Conservation (phyloP, 2,888 invertebrate species). For the Nebria salina region DNA sequence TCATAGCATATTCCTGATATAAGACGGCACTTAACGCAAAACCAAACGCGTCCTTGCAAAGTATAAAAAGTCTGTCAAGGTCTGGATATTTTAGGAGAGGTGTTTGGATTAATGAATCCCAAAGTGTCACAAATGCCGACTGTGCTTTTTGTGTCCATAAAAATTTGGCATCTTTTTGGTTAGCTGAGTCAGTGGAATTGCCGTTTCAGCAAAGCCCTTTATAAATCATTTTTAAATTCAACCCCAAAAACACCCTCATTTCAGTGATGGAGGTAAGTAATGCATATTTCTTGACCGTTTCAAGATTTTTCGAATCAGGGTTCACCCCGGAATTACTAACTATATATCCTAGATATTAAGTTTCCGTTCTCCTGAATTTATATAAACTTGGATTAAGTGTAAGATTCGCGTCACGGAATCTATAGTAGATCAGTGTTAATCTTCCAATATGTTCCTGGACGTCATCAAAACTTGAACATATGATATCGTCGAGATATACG, state of each 20-base stretch:
- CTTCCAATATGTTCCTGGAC: constrained; percentile 46
- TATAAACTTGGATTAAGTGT: constrained; percentile 50
- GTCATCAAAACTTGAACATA: constrained; percentile 39
- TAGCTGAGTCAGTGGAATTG: constrained; percentile 38
- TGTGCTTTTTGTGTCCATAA: constrained; percentile 29
- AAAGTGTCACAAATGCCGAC: constrained; percentile 40
- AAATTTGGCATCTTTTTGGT: constrained; percentile 45
- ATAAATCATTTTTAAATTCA: constrained; percentile 47
- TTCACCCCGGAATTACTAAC: constrained; percentile 45
- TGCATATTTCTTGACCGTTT: constrained; percentile 35
- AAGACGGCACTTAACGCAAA: constrained; percentile 52
- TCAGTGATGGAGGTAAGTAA: constrained; percentile 40
- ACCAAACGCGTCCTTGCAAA: constrained; percentile 42
- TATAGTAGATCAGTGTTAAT: constrained; percentile 46
- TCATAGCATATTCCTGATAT: constrained; percentile 48
- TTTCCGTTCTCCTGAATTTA: constrained; percentile 47
- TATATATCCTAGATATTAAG: constrained; percentile 47
- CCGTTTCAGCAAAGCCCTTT: constrained; percentile 29
- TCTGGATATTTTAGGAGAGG: constrained; percentile 50
- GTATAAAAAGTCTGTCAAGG: constrained; percentile 41
- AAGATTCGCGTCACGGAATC: constrained; percentile 47
- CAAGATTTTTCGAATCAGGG: constrained; percentile 47
- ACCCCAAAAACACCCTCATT: constrained; percentile 49
- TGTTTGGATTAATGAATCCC: constrained; percentile 36
- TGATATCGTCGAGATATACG: constrained; percentile 51